phyloP scores from a whole-genome alignment of 2,797 vertebrate species.

The Chrosomus eos region DNA sequence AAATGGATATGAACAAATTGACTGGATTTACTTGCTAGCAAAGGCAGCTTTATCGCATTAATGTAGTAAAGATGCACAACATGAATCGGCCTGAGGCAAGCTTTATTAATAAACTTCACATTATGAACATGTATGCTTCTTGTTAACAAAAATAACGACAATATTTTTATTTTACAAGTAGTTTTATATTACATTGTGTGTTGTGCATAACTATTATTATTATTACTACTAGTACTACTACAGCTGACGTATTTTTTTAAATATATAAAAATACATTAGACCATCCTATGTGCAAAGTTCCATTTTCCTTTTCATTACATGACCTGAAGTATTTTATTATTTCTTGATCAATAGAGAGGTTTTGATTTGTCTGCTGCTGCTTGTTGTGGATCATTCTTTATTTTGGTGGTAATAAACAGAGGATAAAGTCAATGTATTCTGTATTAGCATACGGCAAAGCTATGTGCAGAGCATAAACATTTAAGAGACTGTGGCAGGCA shows the following conservation, averaged over 20 bases:
- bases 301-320: not conserved
- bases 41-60: not conserved
- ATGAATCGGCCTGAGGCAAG: conserved; percentile 29
- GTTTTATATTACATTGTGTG: not conserved
- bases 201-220: no score
- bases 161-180: not conserved
- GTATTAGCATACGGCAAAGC: conserved; percentile 56
- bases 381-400: conserved; percentile 26
- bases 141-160: not conserved
- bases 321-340: not conserved
- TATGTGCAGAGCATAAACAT: conserved; percentile 71
- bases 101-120: conserved; percentile 47
- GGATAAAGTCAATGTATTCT: conserved; percentile 51
- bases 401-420: conserved; percentile 37
- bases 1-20: not conserved
- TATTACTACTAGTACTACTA: not conserved
- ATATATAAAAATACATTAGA: no score
- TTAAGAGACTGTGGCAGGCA: conserved; percentile 58
- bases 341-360: not conserved
- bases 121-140: conserved; percentile 9
- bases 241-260: not conserved
- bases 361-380: not conserved
- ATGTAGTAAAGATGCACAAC: conserved; percentile 34
- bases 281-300: not conserved
- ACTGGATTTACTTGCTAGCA: not conserved